Evolutionary conservation across 2,113 vertebrate species (phyloP).

Genomic region (Saguinus imperator): DNA sequence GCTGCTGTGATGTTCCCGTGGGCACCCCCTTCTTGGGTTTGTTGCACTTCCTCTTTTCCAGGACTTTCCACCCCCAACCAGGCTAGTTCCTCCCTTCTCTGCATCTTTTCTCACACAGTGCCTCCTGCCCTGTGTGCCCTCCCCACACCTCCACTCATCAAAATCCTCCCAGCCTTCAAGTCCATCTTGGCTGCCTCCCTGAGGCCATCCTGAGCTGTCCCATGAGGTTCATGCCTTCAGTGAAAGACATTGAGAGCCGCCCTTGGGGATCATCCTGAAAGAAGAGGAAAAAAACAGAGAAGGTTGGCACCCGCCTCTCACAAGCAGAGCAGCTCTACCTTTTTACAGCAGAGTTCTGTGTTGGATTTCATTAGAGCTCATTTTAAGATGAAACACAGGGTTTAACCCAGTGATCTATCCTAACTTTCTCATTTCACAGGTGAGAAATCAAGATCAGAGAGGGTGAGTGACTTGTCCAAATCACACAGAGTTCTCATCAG

Average conservation of each 20-base stretch:
- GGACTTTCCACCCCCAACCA: not conserved
- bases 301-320: not conserved
- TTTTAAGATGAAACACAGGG: not conserved
- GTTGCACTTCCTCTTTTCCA: not conserved
- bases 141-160: not conserved
- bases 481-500: not conserved
- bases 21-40: not conserved
- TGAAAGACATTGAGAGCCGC: not conserved
- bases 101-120: not conserved
- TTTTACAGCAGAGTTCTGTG: not conserved
- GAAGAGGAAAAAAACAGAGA: not conserved
- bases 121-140: not conserved
- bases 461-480: not conserved
- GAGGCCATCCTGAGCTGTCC: not conserved
- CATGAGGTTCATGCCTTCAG: not conserved
- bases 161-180: not conserved
- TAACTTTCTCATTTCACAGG: not conserved
- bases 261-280: not conserved
- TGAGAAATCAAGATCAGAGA: constrained; percentile 14
- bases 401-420: not conserved
- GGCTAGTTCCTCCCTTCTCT: not conserved
- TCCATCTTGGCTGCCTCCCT: not conserved
- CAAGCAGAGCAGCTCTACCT: not conserved
- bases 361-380: not conserved
- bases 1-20: not conserved